A percentile compares a stretch with the other conserved stretches of the same genome.
Conservation (phyloP, 2,888 invertebrate species). For the Acrocera orbiculus region DNA sequence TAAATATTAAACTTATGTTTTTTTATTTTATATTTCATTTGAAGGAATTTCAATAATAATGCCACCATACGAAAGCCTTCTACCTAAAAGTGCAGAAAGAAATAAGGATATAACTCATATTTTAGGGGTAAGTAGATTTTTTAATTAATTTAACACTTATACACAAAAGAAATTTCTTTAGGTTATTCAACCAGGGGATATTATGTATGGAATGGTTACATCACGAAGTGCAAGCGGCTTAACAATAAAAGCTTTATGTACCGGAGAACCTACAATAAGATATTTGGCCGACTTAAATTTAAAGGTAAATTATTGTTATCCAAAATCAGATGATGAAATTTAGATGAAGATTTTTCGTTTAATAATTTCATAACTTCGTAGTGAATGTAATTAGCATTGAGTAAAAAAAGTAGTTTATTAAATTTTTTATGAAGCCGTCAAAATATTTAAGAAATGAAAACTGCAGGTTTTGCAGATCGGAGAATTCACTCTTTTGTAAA, state of each 20-base stretch:
- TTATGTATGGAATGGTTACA: constrained; percentile 60
- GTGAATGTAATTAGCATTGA: too few species aligned
- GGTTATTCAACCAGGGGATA: constrained; percentile 52
- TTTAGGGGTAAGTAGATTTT: constrained; percentile 43
- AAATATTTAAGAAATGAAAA: too few species aligned
- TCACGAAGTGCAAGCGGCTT: constrained; percentile 55
- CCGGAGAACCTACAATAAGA: constrained; percentile 57
- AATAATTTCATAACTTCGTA: too few species aligned
- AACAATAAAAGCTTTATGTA: constrained; percentile 69
- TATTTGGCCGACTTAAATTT: constrained; percentile 75
- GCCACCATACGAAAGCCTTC: constrained; percentile 75
- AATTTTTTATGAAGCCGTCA: too few species aligned
- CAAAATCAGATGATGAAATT: neutral
- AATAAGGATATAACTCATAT: constrained; percentile 60
- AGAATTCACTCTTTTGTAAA: too few species aligned
- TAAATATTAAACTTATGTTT: neutral
- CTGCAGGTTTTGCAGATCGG: too few species aligned
- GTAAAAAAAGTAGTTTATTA: too few species aligned
- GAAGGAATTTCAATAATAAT: constrained; percentile 33
- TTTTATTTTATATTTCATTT: neutral
- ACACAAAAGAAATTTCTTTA: too few species aligned
- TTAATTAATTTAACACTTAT: too few species aligned
- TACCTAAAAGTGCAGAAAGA: constrained; percentile 50
- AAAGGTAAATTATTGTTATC: constrained; percentile 53
- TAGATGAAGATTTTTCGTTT: too few species aligned